These are phyloP conservation scores for Lasioglossum baleicum DNA, from an alignment of 1,140 invertebrate species.

Conservation along the genomic window DNA sequence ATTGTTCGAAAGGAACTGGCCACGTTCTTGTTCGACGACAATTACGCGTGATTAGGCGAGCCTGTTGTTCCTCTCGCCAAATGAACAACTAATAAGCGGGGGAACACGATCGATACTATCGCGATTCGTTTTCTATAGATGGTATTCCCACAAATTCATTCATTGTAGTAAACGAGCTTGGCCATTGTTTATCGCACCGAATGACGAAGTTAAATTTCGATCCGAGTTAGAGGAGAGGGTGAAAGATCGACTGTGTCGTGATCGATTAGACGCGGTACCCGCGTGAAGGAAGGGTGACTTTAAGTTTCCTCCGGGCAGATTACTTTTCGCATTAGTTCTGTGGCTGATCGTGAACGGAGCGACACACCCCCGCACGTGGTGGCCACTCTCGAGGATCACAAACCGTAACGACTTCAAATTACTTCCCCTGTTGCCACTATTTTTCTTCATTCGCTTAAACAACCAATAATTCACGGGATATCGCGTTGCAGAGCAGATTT, in stretches of 20 bases:
- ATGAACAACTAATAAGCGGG: background rate
- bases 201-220: too few species aligned
- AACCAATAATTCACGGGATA: too few species aligned
- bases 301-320: conserved; percentile 71
- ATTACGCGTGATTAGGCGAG: conserved; percentile 8
- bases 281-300: conserved; percentile 76
- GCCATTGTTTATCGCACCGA: too few species aligned
- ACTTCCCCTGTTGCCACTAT: conserved; percentile 38
- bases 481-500: too few species aligned
- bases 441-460: conserved; percentile 7
- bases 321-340: conserved; percentile 58
- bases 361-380: conserved; percentile 60
- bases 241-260: conserved; percentile 73
- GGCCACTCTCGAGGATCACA: conserved; percentile 34
- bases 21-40: conserved; percentile 32
- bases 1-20: conserved; percentile 16
- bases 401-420: conserved; percentile 47
- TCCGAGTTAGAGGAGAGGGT: conserved; percentile 27
- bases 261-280: conserved; percentile 79
- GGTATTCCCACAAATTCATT: too few species aligned
- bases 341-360: conserved; percentile 28
- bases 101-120: background rate
- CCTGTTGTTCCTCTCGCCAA: background rate
- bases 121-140: background rate
- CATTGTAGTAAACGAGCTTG: too few species aligned